Conservation (phyloP, 2,888 invertebrate genomes). For the Lycophotia porphyrea region DNA sequence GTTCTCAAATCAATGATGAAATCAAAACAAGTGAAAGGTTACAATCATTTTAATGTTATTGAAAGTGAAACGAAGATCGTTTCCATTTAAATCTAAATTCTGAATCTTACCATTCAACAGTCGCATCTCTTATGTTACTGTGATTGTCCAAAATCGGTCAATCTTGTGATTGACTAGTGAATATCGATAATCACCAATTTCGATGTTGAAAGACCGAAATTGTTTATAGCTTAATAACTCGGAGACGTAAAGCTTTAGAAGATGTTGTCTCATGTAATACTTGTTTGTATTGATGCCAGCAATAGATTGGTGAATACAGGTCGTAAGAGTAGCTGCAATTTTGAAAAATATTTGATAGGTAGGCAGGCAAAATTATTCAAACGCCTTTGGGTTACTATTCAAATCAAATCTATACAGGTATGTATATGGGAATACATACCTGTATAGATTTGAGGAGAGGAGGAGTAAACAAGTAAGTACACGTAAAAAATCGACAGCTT, state of each 20-base stretch:
- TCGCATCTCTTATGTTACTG: neutral
- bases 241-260: neutral
- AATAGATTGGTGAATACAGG: too few relatives aligned
- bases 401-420: too few relatives aligned
- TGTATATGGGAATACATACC: too few relatives aligned
- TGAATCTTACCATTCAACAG: constrained; percentile 1
- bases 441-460: too few relatives aligned
- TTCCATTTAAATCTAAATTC: neutral
- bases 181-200: neutral
- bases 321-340: too few relatives aligned
- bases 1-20: constrained; percentile 8
- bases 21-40: constrained; percentile 12
- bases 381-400: too few relatives aligned
- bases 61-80: constrained; percentile 3
- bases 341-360: too few relatives aligned
- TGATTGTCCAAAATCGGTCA: neutral
- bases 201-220: neutral
- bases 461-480: too few relatives aligned
- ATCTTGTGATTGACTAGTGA: neutral
- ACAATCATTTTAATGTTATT: constrained; percentile 6
- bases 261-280: neutral
- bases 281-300: too few relatives aligned
- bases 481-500: neutral
- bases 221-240: neutral
- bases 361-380: too few relatives aligned